Evolutionary conservation across 1,140 invertebrate species (phyloP).

Genomic region (Camponotus pennsylvanicus): DNA sequence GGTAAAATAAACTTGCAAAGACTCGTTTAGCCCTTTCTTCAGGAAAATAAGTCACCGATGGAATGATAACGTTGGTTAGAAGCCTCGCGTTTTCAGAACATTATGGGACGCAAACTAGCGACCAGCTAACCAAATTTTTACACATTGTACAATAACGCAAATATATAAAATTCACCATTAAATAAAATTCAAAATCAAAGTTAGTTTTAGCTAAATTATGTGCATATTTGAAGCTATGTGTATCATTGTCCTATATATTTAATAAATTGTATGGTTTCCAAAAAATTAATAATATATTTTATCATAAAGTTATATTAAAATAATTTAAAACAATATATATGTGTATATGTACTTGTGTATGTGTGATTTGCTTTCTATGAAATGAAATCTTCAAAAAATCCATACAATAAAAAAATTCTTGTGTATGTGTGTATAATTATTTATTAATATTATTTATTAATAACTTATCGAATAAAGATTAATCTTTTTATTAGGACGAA

Average conservation of each 20-base stretch:
- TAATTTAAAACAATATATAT: not conserved
- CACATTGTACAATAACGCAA: not conserved
- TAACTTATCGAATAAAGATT: not conserved
- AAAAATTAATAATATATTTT: not conserved
- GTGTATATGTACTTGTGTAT: too few relatives aligned
- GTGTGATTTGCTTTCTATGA: not conserved
- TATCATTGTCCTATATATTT: not conserved
- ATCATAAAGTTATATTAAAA: not conserved
- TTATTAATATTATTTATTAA: slow-evolving; percentile 15
- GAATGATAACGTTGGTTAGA: slow-evolving; percentile 5
- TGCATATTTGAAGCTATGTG: not conserved
- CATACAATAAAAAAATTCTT: not conserved
- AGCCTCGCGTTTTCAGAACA: not conserved
- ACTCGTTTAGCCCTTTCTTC: slow-evolving; percentile 34
- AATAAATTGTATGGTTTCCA: not conserved
- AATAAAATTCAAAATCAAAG: not conserved
- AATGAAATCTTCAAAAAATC: not conserved
- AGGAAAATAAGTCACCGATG: slow-evolving; percentile 31
- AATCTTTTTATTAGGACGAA: slow-evolving; percentile 1
- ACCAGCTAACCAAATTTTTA: not conserved
- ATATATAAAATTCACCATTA: not conserved
- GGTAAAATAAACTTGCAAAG: slow-evolving; percentile 33
- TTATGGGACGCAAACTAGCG: not conserved
- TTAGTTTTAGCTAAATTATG: not conserved
- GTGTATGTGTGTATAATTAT: not conserved